Evolutionary conservation across 2,113 vertebrate genomes (phyloP), one percentile per base, ranked within the genome.

Genomic region (Okapia johnstoni): DNA sequence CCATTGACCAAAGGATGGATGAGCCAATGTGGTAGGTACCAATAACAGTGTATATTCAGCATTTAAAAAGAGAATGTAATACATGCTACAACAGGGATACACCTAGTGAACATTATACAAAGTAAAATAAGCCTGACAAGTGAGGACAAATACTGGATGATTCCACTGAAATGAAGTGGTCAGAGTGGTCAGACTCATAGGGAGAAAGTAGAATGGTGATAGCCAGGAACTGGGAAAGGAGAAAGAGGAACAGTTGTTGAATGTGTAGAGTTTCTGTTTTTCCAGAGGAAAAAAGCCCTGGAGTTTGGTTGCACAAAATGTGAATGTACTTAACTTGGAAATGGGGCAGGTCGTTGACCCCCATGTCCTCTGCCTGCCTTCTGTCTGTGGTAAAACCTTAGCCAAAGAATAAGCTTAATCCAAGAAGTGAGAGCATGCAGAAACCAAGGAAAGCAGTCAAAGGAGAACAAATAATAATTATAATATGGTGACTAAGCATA

Each of bases 341-440:
- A 7, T 17, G 30, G 61, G 30, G 7, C 0, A n/a, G 33, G 16
- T 66, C 4, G 0, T n/a, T 66, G 63, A n/a, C 4, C 7, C 17
- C 16, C 63, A 66, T n/a, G 63, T 66, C 33, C 7, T n/a, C 16
- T 66, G 4, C 16, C 33, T 19, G n/a, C 63, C 63, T 36, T 19
- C 33, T n/a, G 33, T 19, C 16, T 66, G 33, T n/a, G 63, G 8
- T 5, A 36, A 36, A 66, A 21, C 8, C 33, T 66, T 66, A 66
- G 33, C 33, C 16, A 36, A 36, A 66, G 33, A 36, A 21, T 36
- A 66, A 66, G n/a, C 10, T 19, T n/a, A n/a, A 66, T 19, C 15
- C 30, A n/a, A 36, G 17, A 66, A 36, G 17, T n/a, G 17, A 36
- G 33, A 66, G 4, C 30, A 21, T 36, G 63, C 33, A 66, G 63